Evolutionary conservation across 1,140 invertebrate genomes (phyloP).

Genomic region (Ostrea edulis): DNA sequence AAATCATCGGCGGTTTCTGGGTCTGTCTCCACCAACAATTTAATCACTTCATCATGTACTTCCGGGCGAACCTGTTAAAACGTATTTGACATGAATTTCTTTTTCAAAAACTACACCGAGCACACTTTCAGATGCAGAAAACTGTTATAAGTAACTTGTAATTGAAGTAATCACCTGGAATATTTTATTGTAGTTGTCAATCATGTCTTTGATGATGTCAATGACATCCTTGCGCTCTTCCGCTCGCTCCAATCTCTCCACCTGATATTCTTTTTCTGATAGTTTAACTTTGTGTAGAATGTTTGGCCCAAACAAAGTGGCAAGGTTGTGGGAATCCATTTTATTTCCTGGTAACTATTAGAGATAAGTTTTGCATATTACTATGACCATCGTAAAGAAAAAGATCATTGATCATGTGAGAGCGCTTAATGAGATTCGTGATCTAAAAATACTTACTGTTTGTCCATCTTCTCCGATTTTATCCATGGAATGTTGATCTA

Average conservation of each 20-base stretch:
- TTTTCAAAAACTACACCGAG: neutral
- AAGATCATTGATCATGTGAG: neutral
- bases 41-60: conserved; percentile 90
- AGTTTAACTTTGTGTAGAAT: conserved; percentile 88
- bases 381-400: neutral
- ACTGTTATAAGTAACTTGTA: neutral
- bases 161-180: conserved; percentile 82
- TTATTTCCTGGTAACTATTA: conserved; percentile 89
- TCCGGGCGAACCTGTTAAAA: conserved; percentile 85
- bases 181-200: conserved; percentile 88
- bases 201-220: conserved; percentile 90
- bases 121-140: neutral
- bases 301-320: conserved; percentile 95
- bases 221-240: conserved; percentile 93
- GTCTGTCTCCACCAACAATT: conserved; percentile 90
- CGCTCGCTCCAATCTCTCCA: conserved; percentile 83
- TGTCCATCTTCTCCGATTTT: conserved; percentile 79
- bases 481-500: conserved; percentile 88
- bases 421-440: neutral
- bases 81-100: neutral
- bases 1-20: conserved; percentile 88
- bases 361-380: neutral
- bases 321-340: conserved; percentile 95
- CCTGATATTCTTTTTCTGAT: conserved; percentile 80
- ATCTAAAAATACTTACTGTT: conserved; percentile 74